Base-by-base conservation (phyloP, 2,797 vertebrate genomes). In the Chelidonichthys spinosus region DNA sequence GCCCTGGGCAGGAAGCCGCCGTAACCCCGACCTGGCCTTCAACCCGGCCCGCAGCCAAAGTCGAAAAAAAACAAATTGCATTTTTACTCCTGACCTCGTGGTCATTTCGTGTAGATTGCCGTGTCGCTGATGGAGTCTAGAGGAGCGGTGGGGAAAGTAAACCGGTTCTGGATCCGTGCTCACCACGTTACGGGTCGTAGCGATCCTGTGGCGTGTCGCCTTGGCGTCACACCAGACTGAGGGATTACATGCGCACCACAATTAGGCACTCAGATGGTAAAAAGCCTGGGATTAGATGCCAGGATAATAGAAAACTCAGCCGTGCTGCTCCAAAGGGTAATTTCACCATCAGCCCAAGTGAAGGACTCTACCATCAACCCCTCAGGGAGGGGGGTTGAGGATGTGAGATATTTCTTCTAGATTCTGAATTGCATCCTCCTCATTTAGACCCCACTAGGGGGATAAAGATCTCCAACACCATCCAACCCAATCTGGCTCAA, bases 251-350 rank as follows among this genome's bases (percentile, higher is more conserved):
- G 49, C 72, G 67, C 80, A 74, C 72, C 77, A 84, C 85, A 87
- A 89, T 92, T 89, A 87, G 85, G 71, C 62, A 77, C 83, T 85
- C 72, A 84, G 83, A 90, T 87, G 43, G 76, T 88, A 90, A 81
- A 91, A 78, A 90, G 71, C 70, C 58, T 13, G n/a, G 87, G 89
- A 92, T 93, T 92, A 92, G 78, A 92, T 89, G 74, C 72, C 69
- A 73, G 89, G 84, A 90, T 88, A 89, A 91, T 85, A 84, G 67
- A 86, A 87, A 89, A 85, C 65, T 78, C 86, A 49, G 76, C 63
- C 7, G 3, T 73, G 79, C 72, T 78, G 68, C 58, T 89, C 69
- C 82, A 83, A 74, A 83, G 74, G 25, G 79, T 89, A 72, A 87
- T 88, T 87, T 80, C 74, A 79, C 68, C 65, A 7, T 64, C 46